These are phyloP conservation scores for Parasteatoda tepidariorum DNA, from an alignment of 1,140 invertebrate genomes.

Conservation along the genomic window DNA sequence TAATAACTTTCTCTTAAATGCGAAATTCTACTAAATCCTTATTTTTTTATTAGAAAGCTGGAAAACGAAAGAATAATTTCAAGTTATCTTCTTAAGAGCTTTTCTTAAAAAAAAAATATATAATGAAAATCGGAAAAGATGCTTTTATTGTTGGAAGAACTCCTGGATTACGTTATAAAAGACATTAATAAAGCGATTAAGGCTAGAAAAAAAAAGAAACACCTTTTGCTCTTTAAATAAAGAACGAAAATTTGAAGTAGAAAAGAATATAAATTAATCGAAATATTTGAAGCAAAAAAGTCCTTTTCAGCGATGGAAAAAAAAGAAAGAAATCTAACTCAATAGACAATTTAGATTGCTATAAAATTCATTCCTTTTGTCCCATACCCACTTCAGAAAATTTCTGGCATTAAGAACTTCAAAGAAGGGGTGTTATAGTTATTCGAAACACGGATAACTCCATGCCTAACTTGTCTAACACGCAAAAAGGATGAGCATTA, in stretches of 20 bases:
- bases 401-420: background rate
- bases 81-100: too few relatives aligned
- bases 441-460: background rate
- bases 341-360: background rate
- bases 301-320: background rate
- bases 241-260: background rate
- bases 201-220: background rate
- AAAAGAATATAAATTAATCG: background rate
- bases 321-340: background rate
- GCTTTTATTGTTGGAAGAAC: background rate
- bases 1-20: too few relatives aligned
- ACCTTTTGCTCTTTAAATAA: background rate
- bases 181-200: background rate
- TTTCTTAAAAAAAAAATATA: too few relatives aligned
- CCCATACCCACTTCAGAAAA: background rate
- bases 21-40: too few relatives aligned
- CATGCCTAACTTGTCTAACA: constrained; percentile 14
- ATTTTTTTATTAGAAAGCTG: too few relatives aligned
- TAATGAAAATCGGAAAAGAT: background rate
- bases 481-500: constrained; percentile 29
- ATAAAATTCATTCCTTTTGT: background rate
- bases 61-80: too few relatives aligned
- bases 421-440: background rate
- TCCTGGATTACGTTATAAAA: background rate
- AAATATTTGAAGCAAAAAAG: background rate